Conservation (phyloP, 2,888 invertebrate species). For the Drosophila pseudotakahashii region DNA sequence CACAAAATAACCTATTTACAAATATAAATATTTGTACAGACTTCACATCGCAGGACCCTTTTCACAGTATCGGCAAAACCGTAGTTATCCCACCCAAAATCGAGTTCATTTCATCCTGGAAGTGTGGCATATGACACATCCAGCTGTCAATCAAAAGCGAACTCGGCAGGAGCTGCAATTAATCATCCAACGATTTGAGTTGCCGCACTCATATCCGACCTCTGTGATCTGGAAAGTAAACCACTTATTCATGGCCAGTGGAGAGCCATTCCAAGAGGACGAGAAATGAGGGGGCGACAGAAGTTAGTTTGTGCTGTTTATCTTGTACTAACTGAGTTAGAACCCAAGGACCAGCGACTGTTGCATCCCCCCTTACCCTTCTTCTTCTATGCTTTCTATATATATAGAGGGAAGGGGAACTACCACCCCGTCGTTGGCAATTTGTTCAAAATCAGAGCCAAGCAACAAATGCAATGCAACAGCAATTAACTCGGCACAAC, state of each 20-base stretch:
- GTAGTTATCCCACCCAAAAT: conserved; percentile 5
- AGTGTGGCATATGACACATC: conserved; percentile 41
- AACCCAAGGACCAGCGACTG: conserved; percentile 55
- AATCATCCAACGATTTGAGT: conserved; percentile 46
- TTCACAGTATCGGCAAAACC: conserved; percentile 6
- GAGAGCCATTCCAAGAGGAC: conserved; percentile 4
- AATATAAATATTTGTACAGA: background rate
- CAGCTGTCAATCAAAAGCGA: conserved; percentile 47
- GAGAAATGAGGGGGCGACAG: background rate
- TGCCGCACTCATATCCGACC: conserved; percentile 61
- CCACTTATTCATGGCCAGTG: conserved; percentile 52
- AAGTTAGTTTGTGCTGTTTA: conserved; percentile 43
- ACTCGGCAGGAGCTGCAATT: conserved; percentile 38
- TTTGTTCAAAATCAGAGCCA: conserved; percentile 75
- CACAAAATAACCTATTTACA: background rate
- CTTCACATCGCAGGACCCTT: background rate
- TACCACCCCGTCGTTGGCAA: conserved; percentile 52
- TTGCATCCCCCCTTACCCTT: conserved; percentile 43
- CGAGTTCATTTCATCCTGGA: conserved; percentile 13
- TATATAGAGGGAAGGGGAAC: background rate
- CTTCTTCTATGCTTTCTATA: background rate
- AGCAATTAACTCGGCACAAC: conserved; percentile 77
- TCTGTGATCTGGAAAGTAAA: conserved; percentile 64
- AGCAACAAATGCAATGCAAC: conserved; percentile 78
- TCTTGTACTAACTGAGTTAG: conserved; percentile 43